Percentiles rank a stretch among this genome's conserved stretches.
Conservation (phyloP, 2,888 invertebrate species). For the Machimus rusticus region DNA sequence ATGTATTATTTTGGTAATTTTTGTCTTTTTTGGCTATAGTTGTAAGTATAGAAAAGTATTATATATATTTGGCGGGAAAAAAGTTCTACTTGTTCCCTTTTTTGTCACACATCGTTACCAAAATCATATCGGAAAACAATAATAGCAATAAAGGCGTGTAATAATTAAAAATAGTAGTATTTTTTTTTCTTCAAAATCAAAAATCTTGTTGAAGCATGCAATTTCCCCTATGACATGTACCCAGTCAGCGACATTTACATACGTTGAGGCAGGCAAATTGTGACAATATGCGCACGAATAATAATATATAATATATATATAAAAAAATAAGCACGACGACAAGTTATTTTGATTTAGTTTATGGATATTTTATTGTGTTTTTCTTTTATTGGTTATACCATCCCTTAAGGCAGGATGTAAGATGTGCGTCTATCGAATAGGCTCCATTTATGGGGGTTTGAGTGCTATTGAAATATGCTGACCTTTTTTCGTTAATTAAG, state of each 20-base stretch:
- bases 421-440: not conserved
- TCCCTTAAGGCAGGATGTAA: not conserved
- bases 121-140: constrained; percentile 4
- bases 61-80: not conserved
- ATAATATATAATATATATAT: not conserved
- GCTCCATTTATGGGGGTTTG: not conserved
- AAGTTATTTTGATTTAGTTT: constrained; percentile 28
- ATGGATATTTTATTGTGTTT: constrained; percentile 15
- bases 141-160: not conserved
- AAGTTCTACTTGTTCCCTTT: constrained; percentile 40
- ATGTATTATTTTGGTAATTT: constrained; percentile 45
- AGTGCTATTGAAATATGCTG: not conserved
- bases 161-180: not conserved
- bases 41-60: constrained; percentile 38
- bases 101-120: constrained; percentile 35
- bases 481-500: not conserved
- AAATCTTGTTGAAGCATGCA: constrained; percentile 45
- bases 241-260: constrained; percentile 52
- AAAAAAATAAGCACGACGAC: constrained; percentile 6
- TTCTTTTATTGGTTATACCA: constrained; percentile 4
- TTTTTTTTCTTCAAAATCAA: not conserved
- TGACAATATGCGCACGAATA: constrained; percentile 40
- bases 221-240: constrained; percentile 55
- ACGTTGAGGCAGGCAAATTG: constrained; percentile 49
- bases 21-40: constrained; percentile 50